These are phyloP conservation scores for Ceuthmochares aereus DNA, from an alignment of 2,113 vertebrate genomes.

Conservation along the genomic window DNA sequence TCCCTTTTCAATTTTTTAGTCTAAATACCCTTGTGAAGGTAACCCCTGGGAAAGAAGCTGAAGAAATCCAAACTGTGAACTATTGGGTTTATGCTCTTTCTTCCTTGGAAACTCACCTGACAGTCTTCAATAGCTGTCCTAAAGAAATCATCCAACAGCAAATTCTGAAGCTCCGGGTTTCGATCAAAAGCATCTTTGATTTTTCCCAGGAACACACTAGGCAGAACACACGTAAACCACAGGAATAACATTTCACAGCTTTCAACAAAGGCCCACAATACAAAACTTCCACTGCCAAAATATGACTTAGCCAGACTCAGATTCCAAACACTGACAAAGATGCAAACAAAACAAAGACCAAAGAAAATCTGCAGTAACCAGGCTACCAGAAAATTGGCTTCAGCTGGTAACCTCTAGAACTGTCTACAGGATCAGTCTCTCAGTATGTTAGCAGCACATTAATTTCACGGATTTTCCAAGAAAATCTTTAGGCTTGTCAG, in stretches of 20 bases:
- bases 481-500: neutral
- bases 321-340: neutral
- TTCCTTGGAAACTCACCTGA: constrained; percentile 81
- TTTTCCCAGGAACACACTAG: constrained; percentile 93
- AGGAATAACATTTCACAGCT: neutral
- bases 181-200: constrained; percentile 97
- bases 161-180: constrained; percentile 86
- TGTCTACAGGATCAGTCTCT: neutral
- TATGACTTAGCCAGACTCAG: neutral
- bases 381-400: neutral
- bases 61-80: neutral
- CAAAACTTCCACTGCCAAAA: neutral
- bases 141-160: constrained; percentile 93
- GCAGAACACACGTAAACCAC: neutral
- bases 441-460: neutral
- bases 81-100: neutral
- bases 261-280: neutral
- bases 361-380: neutral
- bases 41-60: neutral
- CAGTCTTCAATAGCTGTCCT: constrained; percentile 87
- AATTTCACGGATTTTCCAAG: neutral
- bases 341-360: neutral
- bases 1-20: neutral
- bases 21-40: neutral
- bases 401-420: neutral